Evolutionary conservation across 1,140 invertebrate genomes (phyloP).

Genomic region (Drosophila sp.): DNA sequence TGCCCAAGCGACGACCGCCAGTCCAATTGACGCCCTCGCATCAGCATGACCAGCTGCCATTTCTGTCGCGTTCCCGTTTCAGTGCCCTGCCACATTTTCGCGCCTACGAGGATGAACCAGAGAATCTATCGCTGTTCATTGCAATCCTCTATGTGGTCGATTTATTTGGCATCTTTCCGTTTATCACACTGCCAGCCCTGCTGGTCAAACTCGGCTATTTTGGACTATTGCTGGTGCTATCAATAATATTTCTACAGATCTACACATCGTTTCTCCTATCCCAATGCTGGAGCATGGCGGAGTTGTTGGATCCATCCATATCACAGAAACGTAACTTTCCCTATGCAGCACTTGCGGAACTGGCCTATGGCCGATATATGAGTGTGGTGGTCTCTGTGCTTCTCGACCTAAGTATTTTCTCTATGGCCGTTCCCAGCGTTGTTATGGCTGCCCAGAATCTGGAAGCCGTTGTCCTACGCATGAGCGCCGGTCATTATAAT

Average conservation of each 20-base stretch:
- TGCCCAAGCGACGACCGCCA: conserved; percentile 57
- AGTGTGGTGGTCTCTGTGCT: conserved; percentile 87
- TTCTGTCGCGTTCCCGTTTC: conserved; percentile 69
- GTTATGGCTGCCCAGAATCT: conserved; percentile 90
- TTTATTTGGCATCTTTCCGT: conserved; percentile 91
- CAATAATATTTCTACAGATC: conserved; percentile 88
- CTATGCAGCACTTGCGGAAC: conserved; percentile 89
- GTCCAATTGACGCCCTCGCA: conserved; percentile 65
- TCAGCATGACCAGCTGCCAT: conserved; percentile 75
- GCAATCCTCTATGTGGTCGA: conserved; percentile 90
- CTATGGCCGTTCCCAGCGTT: conserved; percentile 90
- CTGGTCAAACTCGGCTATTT: conserved; percentile 89
- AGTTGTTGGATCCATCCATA: conserved; percentile 87
- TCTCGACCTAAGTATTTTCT: conserved; percentile 89
- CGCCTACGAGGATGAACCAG: conserved; percentile 57
- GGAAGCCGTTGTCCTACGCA: conserved; percentile 88
- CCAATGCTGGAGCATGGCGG: conserved; percentile 89
- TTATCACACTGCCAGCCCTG: conserved; percentile 88
- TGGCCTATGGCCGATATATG: conserved; percentile 86
- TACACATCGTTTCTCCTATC: conserved; percentile 90
- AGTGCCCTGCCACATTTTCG: conserved; percentile 79
- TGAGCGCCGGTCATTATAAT: conserved; percentile 85
- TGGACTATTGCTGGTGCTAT: conserved; percentile 87
- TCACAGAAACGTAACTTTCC: conserved; percentile 89
- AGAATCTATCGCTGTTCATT: conserved; percentile 85